These are phyloP conservation scores for Apamea crenata DNA, from an alignment of 2,888 invertebrate species.

Conservation along the genomic window DNA sequence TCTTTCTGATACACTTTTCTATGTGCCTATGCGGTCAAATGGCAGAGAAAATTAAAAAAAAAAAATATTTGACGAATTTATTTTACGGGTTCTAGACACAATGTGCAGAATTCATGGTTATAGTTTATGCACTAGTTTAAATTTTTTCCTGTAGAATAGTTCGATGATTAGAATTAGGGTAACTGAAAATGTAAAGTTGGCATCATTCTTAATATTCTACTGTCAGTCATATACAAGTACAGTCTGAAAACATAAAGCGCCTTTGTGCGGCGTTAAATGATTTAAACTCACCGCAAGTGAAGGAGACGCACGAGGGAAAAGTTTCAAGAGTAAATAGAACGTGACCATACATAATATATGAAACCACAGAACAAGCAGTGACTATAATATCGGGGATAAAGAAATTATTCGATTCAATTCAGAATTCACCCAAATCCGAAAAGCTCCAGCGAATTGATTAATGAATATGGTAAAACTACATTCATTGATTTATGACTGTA, in stretches of 20 bases:
- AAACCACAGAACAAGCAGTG: conserved; percentile 22
- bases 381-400: conserved; percentile 34
- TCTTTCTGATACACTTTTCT: background rate
- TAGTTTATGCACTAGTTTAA: no score
- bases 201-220: background rate
- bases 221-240: background rate
- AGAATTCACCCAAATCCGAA: conserved; percentile 39
- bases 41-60: no score
- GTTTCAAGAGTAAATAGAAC: conserved; percentile 37
- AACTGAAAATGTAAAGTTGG: background rate
- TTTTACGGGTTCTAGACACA: no score
- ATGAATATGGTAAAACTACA: conserved; percentile 58
- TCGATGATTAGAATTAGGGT: background rate
- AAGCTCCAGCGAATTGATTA: conserved; percentile 57
- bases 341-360: conserved; percentile 34
- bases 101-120: no score
- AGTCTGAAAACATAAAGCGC: conserved; percentile 2
- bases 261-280: background rate
- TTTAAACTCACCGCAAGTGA: conserved; percentile 8
- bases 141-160: background rate
- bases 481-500: conserved; percentile 57
- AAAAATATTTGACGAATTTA: no score
- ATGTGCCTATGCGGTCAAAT: no score
- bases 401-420: conserved; percentile 44
- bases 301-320: background rate